phyloP scores from a whole-genome alignment of 1,140 invertebrate species.

The Conus ventricosus region DNA sequence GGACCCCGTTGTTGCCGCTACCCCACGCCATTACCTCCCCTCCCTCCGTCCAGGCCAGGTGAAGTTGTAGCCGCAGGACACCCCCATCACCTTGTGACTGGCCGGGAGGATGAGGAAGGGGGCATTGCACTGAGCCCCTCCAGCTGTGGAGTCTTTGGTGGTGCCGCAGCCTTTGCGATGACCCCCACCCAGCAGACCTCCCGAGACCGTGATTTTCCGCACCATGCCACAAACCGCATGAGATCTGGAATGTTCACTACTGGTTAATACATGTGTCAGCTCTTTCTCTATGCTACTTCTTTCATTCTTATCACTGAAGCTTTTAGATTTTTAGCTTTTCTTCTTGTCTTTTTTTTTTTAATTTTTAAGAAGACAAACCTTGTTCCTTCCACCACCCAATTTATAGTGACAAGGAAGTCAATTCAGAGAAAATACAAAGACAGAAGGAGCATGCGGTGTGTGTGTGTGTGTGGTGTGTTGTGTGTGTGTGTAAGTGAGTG shows the following conservation, averaged over 20 bases:
- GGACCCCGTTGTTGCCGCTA: conserved; percentile 53
- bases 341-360: too few species aligned
- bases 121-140: not conserved
- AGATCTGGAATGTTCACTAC: conserved; percentile 42
- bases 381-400: too few species aligned
- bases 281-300: too few species aligned
- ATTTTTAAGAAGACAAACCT: too few species aligned
- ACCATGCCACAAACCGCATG: conserved; percentile 57
- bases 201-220: conserved; percentile 41
- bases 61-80: conserved; percentile 57
- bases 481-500: too few species aligned
- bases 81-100: conserved; percentile 23
- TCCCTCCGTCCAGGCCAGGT: conserved; percentile 51
- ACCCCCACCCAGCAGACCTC: conserved; percentile 50
- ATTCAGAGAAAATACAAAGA: too few species aligned
- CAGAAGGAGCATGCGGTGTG: too few species aligned
- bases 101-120: conserved; percentile 9
- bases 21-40: conserved; percentile 54
- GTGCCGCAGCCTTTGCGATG: conserved; percentile 50
- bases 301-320: too few species aligned
- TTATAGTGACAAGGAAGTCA: too few species aligned
- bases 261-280: too few species aligned
- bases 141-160: conserved; percentile 6
- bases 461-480: too few species aligned
- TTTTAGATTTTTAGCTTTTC: too few species aligned